A percentile compares a stretch with the other conserved stretches of the same genome.
Conservation (phyloP, 1,140 invertebrate genomes). For the Microplitis mediator region DNA sequence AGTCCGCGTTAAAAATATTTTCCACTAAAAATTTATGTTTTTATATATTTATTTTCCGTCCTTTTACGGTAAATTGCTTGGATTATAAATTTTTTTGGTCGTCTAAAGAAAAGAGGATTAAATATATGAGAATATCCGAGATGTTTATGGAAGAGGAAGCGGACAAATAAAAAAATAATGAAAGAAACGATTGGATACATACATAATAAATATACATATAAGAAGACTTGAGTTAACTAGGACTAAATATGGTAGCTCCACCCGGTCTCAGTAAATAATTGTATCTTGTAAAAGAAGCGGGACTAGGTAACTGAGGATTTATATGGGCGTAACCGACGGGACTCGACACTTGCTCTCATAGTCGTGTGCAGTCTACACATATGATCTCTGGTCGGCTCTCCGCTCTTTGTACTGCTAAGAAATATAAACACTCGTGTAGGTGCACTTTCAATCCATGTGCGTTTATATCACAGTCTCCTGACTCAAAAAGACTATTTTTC, state of each 20-base stretch:
- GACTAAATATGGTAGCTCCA: slow-evolving; percentile 48
- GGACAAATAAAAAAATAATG: background rate
- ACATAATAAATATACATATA: background rate
- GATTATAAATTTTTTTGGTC: background rate
- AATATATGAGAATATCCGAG: background rate
- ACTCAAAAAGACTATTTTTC: no score
- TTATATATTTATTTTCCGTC: no score
- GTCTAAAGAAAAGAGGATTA: no score
- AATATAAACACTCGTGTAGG: background rate
- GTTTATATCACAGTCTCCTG: no score
- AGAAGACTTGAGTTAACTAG: slow-evolving; percentile 40
- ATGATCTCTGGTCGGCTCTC: slow-evolving; percentile 3
- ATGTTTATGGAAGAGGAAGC: background rate
- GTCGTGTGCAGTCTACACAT: slow-evolving; percentile 26
- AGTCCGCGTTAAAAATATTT: no score
- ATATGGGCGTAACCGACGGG: slow-evolving; percentile 52
- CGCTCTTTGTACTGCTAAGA: background rate
- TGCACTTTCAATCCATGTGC: background rate
- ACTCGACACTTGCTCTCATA: slow-evolving; percentile 45
- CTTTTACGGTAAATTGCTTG: no score
- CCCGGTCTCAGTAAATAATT: slow-evolving; percentile 51
- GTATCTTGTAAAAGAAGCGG: slow-evolving; percentile 47
- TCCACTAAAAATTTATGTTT: no score
- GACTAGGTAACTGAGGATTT: slow-evolving; percentile 47
- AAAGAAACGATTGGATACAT: no score